Percentiles rank a stretch among this genome's conserved stretches.
Conservation (phyloP, 2,888 invertebrate genomes). For the Ornithoptera alexandrae region DNA sequence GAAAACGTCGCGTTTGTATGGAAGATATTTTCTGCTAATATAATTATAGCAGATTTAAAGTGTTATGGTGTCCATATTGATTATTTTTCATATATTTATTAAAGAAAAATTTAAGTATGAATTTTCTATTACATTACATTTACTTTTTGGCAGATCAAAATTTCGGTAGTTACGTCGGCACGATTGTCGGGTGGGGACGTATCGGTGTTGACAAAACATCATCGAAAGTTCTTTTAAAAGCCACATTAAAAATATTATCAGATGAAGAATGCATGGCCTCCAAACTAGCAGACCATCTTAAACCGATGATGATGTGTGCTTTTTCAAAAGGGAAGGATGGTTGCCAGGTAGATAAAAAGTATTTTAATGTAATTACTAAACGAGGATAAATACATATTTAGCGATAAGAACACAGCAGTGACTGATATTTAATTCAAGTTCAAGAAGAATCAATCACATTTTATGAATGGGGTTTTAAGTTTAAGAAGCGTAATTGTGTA, state of each 20-base stretch:
- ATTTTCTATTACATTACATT: not conserved
- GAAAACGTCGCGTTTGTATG: too few relatives aligned
- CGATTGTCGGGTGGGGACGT: constrained; percentile 80
- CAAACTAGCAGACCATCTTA: constrained; percentile 65
- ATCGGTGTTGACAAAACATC: constrained; percentile 63
- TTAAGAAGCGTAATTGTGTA: too few relatives aligned
- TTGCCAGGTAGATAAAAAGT: constrained; percentile 74
- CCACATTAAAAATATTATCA: constrained; percentile 66
- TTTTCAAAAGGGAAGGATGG: constrained; percentile 80
- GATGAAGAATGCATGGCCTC: constrained; percentile 65
- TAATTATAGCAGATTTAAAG: too few relatives aligned
- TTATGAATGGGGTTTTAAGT: too few relatives aligned
- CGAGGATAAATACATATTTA: constrained; percentile 5
- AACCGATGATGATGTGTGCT: constrained; percentile 82
- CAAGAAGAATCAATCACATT: constrained; percentile 9
- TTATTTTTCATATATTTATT: not conserved
- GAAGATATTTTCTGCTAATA: too few relatives aligned
- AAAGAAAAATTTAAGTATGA: not conserved
- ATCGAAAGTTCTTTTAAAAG: constrained; percentile 70
- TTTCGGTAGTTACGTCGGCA: constrained; percentile 63
- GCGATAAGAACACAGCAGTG: not conserved
- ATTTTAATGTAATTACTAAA: constrained; percentile 34
- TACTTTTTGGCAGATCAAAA: constrained; percentile 54
- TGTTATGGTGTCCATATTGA: not conserved
- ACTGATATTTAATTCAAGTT: constrained; percentile 3